Percentiles rank a stretch among this genome's conserved stretches.
Conservation (phyloP, 2,888 invertebrate species). For the Rambutsinella grinnellia region DNA sequence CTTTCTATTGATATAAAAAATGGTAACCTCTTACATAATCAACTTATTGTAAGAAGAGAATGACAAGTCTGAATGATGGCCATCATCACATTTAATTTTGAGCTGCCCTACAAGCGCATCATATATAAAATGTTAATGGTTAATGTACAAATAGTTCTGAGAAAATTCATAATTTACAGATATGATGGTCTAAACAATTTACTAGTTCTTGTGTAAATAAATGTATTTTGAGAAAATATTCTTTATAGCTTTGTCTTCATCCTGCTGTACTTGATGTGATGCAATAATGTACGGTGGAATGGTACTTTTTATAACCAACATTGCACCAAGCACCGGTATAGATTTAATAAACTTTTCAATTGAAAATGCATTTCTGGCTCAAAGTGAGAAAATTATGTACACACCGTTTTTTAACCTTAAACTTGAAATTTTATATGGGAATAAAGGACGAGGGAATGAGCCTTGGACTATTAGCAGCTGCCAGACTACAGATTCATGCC, state of each 20-base stretch:
- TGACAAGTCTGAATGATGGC: not conserved
- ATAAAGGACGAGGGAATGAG: not conserved
- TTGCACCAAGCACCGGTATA: slow-evolving; percentile 2
- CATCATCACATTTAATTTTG: slow-evolving; percentile 28
- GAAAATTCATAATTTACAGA: slow-evolving; percentile 33
- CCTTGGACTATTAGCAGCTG: slow-evolving; percentile 29
- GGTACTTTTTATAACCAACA: slow-evolving; percentile 1
- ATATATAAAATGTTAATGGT: not conserved
- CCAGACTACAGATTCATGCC: slow-evolving; percentile 37
- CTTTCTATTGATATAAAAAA: slow-evolving; percentile 26
- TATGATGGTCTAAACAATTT: slow-evolving; percentile 11
- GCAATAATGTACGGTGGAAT: slow-evolving; percentile 48
- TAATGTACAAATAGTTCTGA: slow-evolving; percentile 33
- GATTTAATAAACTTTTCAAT: slow-evolving; percentile 23
- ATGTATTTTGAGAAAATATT: too few relatives aligned
- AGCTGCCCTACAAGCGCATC: not conserved
- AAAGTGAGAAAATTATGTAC: slow-evolving; percentile 1
- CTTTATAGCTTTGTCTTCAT: not conserved
- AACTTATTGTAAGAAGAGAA: slow-evolving; percentile 1
- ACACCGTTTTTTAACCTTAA: slow-evolving; percentile 42
- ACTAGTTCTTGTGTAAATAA: slow-evolving; percentile 38
- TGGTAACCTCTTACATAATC: slow-evolving; percentile 45
- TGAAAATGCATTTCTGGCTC: too few relatives aligned
- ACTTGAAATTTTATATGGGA: slow-evolving; percentile 36
- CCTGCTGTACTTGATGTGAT: slow-evolving; percentile 42